Base-by-base conservation (phyloP, 2,797 vertebrate species). In the Bucorvus abyssinicus region DNA sequence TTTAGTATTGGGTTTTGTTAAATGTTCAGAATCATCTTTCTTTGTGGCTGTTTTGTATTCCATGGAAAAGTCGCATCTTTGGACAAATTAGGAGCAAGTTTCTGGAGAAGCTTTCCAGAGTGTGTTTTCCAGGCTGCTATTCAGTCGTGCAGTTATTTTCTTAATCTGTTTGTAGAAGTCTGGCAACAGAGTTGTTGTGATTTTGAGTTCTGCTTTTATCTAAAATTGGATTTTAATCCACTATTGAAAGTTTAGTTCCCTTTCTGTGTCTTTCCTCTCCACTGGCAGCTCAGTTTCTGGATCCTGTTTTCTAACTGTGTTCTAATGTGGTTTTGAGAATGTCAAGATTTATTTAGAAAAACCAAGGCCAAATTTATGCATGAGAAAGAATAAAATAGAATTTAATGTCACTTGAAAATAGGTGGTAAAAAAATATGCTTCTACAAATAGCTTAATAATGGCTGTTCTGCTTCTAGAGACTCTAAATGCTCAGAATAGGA, bases 211-310 rank as follows among this genome's bases (percentile, higher is more conserved):
- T 79, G 14, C 34, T 93, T 87, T 32, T 78, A 26, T 75, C 38
- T 87, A 65, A 94, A 91, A 82, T 65, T 40, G 75, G 55, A 24
- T 92, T 89, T 91, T 87, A 87, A 84, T 87, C 47, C 20, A 50
- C 4, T 57, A 69, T 69, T 68, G 82, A 65, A 75, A 76, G 16
- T 75, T 60, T 23, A 53, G 8, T 79, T 86, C 29, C 76, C 22
- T 71, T 89, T 67, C 74, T 9, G 77, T 60, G 21, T 61, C 2
- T 0, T 50, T 17, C 74, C 81, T 68, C 34, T 78, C 40, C 2
- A 4, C 20, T 89, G 7, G 49, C 79, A 56, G 29, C 36, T 89
- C 53, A 36, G 15, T 82, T 89, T 78, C 57, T 61, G 71, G 38
- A 71, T 56, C 14, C 16, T 34, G 1, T 52, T 89, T 95, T 95